Evolutionary conservation across 2,888 invertebrate species (phyloP).

Genomic region (Cheiracanthium punctorium): DNA sequence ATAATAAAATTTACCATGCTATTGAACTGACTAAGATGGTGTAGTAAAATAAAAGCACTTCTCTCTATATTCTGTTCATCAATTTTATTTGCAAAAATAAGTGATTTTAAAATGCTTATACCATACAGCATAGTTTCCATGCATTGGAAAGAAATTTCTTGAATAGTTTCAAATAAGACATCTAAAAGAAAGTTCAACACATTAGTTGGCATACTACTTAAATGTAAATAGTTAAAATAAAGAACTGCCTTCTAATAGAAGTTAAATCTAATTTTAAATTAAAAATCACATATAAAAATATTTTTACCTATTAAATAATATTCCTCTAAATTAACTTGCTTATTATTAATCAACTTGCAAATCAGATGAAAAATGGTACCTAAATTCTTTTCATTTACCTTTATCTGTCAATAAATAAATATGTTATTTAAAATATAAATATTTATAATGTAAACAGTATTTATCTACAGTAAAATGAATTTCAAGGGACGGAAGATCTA

Average conservation of each 20-base stretch:
- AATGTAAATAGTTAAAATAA: not conserved
- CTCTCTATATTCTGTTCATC: not conserved
- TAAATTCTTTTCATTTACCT: slow-evolving; percentile 41
- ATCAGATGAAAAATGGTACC: slow-evolving; percentile 18
- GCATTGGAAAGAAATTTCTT: slow-evolving; percentile 4
- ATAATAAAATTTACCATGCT: slow-evolving; percentile 21
- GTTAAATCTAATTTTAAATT: too few relatives aligned
- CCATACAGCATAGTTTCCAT: slow-evolving; percentile 34
- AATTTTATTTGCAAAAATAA: not conserved
- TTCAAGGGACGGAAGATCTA: too few relatives aligned
- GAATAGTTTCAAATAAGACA: slow-evolving; percentile 16
- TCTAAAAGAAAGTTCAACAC: slow-evolving; percentile 18
- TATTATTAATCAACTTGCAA: slow-evolving; percentile 25
- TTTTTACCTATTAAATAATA: slow-evolving; percentile 31
- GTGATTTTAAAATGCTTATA: slow-evolving; percentile 9
- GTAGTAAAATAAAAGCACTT: slow-evolving; percentile 7
- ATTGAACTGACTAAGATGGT: slow-evolving; percentile 36
- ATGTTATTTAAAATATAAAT: too few relatives aligned
- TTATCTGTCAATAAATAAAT: slow-evolving; percentile 35
- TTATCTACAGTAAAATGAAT: too few relatives aligned
- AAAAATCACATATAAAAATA: not conserved
- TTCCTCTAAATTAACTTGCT: slow-evolving; percentile 21
- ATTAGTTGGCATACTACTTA: not conserved
- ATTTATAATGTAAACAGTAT: too few relatives aligned
- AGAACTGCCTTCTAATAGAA: too few relatives aligned